phyloP scores from a whole-genome alignment of 2,888 invertebrate genomes.

The Flexamia atlantica region DNA sequence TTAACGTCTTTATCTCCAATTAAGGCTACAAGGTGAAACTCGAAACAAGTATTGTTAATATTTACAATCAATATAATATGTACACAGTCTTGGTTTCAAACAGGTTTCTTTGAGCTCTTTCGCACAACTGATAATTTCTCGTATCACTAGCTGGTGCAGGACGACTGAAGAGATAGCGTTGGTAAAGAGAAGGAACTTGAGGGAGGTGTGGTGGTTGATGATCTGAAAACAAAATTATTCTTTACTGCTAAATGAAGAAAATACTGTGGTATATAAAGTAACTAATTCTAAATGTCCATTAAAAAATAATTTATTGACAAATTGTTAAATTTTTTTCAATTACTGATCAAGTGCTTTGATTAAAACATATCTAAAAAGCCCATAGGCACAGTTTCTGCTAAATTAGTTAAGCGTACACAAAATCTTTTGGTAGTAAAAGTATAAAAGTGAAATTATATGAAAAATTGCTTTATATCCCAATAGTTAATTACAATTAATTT shows the following conservation, averaged over 20 bases:
- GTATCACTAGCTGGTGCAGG: constrained; percentile 12
- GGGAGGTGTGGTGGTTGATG: constrained; percentile 28
- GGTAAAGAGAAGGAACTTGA: background rate
- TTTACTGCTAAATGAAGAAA: background rate
- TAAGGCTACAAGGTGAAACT: constrained; percentile 17
- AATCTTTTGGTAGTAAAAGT: too few species aligned
- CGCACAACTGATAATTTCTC: background rate
- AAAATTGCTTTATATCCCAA: too few species aligned
- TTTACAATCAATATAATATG: background rate
- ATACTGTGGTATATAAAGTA: background rate
- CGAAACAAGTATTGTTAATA: background rate
- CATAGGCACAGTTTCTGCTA: too few species aligned
- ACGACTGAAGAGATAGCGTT: background rate
- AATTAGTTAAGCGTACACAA: too few species aligned
- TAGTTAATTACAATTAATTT: too few species aligned
- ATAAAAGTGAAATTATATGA: too few species aligned
- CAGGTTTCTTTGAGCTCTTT: constrained; percentile 12
- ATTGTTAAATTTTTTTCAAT: too few species aligned
- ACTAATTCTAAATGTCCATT: too few species aligned
- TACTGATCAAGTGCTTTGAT: too few species aligned
- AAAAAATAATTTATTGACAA: too few species aligned
- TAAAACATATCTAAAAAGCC: too few species aligned
- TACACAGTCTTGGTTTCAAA: constrained; percentile 30
- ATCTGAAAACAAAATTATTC: constrained; percentile 44
- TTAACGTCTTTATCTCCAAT: background rate